Evolutionary conservation across 1,140 invertebrate genomes (phyloP).

Genomic region (Drosophila sproati): DNA sequence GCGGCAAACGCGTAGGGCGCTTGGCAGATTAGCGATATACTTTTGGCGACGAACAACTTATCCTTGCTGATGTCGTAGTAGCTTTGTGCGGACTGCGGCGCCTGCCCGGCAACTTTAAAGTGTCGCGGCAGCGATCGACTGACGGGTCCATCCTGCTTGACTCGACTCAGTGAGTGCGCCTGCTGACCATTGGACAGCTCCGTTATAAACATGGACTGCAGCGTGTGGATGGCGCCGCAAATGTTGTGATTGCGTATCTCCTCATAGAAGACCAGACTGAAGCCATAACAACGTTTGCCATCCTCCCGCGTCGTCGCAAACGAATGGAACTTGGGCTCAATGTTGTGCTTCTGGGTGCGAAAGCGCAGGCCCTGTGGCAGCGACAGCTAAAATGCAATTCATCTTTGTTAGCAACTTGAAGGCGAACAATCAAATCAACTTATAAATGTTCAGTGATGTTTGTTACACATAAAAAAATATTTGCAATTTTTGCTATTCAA

Average conservation of each 20-base stretch:
- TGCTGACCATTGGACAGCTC: slow-evolving; percentile 93
- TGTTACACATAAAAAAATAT: too few relatives aligned
- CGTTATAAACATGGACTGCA: slow-evolving; percentile 96
- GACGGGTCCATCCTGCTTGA: slow-evolving; percentile 86
- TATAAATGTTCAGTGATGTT: background rate
- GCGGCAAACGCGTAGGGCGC: slow-evolving; percentile 95
- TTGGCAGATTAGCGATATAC: slow-evolving; percentile 95
- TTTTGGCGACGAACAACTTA: slow-evolving; percentile 97
- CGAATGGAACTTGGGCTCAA: slow-evolving; percentile 96
- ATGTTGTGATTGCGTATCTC: slow-evolving; percentile 96
- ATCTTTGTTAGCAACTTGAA: slow-evolving; percentile 10
- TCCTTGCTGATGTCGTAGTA: slow-evolving; percentile 97
- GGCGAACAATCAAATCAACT: slow-evolving; percentile 23
- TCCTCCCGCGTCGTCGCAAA: slow-evolving; percentile 99
- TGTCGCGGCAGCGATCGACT: slow-evolving; percentile 93
- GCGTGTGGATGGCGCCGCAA: slow-evolving; percentile 96
- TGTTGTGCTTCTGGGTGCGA: slow-evolving; percentile 95
- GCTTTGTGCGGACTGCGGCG: slow-evolving; percentile 89
- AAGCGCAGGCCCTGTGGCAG: slow-evolving; percentile 97
- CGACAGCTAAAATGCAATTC: slow-evolving; percentile 89
- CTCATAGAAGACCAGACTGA: slow-evolving; percentile 97
- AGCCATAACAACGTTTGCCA: slow-evolving; percentile 96
- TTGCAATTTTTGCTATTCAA: too few relatives aligned
- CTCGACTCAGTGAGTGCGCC: slow-evolving; percentile 87
- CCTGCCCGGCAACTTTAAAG: slow-evolving; percentile 93